Conservation (phyloP, 2,797 vertebrate genomes). For the Ammospiza maritima region DNA sequence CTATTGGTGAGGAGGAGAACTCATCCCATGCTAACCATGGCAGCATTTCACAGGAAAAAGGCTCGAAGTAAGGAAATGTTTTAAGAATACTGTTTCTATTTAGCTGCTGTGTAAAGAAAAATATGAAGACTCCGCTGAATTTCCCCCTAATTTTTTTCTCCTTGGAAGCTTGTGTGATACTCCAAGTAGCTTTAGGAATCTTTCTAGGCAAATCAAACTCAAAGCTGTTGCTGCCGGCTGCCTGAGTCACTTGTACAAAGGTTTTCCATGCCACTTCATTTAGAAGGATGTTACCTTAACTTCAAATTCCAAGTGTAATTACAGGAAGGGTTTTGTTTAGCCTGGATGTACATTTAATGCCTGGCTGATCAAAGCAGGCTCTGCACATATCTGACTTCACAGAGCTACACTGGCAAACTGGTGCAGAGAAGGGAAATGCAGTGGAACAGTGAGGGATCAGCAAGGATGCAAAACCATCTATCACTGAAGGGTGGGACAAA, state of each 20-base stretch:
- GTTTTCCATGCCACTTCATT: background rate
- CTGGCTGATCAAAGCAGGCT: background rate
- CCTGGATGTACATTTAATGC: background rate
- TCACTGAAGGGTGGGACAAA: background rate
- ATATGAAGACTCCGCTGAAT: background rate
- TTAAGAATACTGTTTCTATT: background rate
- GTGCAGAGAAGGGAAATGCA: background rate
- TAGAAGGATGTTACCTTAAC: background rate
- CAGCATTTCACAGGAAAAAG: background rate
- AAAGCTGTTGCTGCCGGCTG: conserved; percentile 27
- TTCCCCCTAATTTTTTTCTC: background rate
- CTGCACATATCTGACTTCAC: background rate
- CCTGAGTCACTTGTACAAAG: background rate
- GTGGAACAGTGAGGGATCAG: background rate
- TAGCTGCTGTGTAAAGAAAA: background rate
- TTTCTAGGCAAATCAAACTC: conserved; percentile 21
- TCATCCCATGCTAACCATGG: background rate
- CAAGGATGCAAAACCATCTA: background rate
- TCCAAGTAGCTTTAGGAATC: background rate
- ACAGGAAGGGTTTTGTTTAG: background rate
- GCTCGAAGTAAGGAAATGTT: background rate
- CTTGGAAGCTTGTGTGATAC: background rate
- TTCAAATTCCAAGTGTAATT: background rate
- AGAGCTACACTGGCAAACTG: background rate
- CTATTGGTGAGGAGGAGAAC: background rate